Evolutionary conservation across 1,140 invertebrate species (phyloP).

Genomic region (Drosophila micromelanica): DNA sequence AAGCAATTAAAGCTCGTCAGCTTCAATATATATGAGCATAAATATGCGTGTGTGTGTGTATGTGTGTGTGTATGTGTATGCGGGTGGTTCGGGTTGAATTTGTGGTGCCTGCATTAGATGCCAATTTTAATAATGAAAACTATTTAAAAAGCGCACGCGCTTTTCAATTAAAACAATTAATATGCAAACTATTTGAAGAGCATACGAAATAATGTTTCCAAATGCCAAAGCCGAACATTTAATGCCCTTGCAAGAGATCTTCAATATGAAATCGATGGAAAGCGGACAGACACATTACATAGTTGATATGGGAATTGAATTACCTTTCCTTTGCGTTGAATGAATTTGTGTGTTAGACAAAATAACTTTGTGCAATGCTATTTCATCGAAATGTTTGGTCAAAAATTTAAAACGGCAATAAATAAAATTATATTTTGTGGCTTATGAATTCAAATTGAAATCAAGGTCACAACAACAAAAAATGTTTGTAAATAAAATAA

Average conservation of each 20-base stretch:
- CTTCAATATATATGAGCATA: background rate
- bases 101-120: slow-evolving; percentile 19
- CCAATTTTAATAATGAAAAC: slow-evolving; percentile 46
- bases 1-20: slow-evolving; percentile 66
- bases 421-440: slow-evolving; percentile 18
- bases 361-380: slow-evolving; percentile 1
- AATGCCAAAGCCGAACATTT: background rate
- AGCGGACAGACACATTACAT: background rate
- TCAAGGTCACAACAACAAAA: background rate
- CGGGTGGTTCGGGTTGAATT: slow-evolving; percentile 1
- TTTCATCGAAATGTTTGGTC: background rate
- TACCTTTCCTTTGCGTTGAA: background rate
- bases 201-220: slow-evolving; percentile 9
- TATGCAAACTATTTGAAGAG: slow-evolving; percentile 39
- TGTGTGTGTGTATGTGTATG: slow-evolving; percentile 20
- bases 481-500: background rate
- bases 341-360: background rate
- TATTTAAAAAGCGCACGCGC: slow-evolving; percentile 56
- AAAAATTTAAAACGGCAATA: slow-evolving; percentile 5
- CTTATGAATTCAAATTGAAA: background rate
- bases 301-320: background rate
- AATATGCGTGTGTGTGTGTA: background rate
- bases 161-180: slow-evolving; percentile 62
- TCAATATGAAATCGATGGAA: background rate
- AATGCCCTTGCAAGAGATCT: background rate